Percentiles rank a stretch among this genome's conserved stretches.
Conservation (phyloP, 2,113 vertebrate genomes). For the Ctenodactylus gundi region DNA sequence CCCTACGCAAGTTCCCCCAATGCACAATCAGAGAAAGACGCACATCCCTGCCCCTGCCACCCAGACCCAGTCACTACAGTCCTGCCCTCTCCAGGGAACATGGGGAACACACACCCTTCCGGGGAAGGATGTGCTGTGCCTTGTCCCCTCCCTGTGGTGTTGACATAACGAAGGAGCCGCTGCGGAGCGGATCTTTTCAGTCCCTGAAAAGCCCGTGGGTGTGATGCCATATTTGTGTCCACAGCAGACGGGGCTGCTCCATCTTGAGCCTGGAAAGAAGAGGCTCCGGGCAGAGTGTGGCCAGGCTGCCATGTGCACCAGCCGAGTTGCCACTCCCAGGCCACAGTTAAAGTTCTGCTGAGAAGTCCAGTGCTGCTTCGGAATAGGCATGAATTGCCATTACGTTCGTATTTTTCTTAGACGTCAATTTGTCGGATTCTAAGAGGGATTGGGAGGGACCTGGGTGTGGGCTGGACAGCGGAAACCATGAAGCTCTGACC, state of each 20-base stretch:
- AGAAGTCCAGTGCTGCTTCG: slow-evolving; percentile 77
- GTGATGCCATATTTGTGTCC: not conserved
- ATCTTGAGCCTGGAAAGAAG: not conserved
- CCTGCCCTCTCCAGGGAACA: not conserved
- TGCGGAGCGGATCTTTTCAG: not conserved
- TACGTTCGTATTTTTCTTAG: slow-evolving; percentile 51
- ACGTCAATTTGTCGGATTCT: slow-evolving; percentile 70
- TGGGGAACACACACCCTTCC: not conserved
- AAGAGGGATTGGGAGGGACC: slow-evolving; percentile 52
- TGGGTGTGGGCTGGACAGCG: not conserved
- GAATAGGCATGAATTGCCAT: slow-evolving; percentile 41
- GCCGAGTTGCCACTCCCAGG: slow-evolving; percentile 63
- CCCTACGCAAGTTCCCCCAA: not conserved
- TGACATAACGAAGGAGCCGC: not conserved
- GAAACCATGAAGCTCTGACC: not conserved
- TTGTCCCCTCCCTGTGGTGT: not conserved
- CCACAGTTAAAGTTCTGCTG: slow-evolving; percentile 62
- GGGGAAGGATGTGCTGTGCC: not conserved
- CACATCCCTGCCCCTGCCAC: not conserved
- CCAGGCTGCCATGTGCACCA: no score
- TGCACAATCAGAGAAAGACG: not conserved
- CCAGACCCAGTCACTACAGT: not conserved
- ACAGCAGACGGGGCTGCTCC: not conserved
- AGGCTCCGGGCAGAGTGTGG: slow-evolving; percentile 20
- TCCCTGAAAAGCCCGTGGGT: not conserved